Conservation (phyloP, 2,797 vertebrate species). For the Ptychobarbus kaznakovi region DNA sequence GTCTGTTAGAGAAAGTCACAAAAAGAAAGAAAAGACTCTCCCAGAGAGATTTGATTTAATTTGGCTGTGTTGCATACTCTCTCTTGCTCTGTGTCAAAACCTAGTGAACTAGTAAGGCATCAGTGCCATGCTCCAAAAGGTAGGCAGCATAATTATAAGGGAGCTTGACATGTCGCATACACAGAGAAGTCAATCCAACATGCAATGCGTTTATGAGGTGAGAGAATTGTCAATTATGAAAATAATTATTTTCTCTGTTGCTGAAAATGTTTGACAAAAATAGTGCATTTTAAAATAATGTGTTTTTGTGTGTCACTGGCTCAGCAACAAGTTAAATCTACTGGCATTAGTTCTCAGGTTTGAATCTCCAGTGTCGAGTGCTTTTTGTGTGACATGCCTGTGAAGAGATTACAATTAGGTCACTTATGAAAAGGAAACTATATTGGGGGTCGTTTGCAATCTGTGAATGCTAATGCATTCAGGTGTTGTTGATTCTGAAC, state of each 20-base stretch:
- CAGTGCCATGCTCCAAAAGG: not conserved
- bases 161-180: not conserved
- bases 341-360: not conserved
- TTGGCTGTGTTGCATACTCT: not conserved
- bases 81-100: not conserved
- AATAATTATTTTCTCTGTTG: not conserved
- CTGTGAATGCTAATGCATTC: slow-evolving; percentile 12
- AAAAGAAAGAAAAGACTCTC: not conserved
- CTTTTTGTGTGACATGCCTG: not conserved
- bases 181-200: not conserved
- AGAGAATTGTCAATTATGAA: not conserved
- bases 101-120: not conserved
- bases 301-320: not conserved
- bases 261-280: not conserved
- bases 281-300: not conserved
- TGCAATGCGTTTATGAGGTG: not conserved
- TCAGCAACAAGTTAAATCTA: not conserved
- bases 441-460: slow-evolving; percentile 2
- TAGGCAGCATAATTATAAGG: slow-evolving; percentile 6
- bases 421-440: not conserved
- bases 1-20: slow-evolving; percentile 6
- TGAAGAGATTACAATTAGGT: not conserved
- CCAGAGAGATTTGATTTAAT: slow-evolving; percentile 8
- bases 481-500: slow-evolving; percentile 9
- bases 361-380: not conserved